These are phyloP conservation scores for Felis catus DNA, from an alignment of 2,113 vertebrate species.

Conservation along the genomic window F.catus_Fca126_mat1.0 CM031413.1:2485001-2485500, in stretches of 20 bases:
- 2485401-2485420: fast-evolving
- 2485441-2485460: not conserved
- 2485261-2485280: not conserved
- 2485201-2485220: no score
- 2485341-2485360: not conserved
- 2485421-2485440: not conserved
- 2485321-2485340: fast-evolving
- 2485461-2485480: not conserved
- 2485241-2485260: not conserved
- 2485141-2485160: no score
- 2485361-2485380: not conserved
- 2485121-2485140: no score
- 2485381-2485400: not conserved
- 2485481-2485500: not conserved
- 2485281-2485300: fast-evolving
- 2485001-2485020: not conserved
- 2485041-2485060: not conserved
- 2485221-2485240: no score
- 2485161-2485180: no score
- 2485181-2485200: no score
- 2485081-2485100: no score
- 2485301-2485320: no score
- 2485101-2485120: no score
- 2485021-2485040: not conserved
- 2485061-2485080: no score